Base-by-base conservation (phyloP, 2,888 invertebrate genomes). In the Itoplectis maculator region DNA sequence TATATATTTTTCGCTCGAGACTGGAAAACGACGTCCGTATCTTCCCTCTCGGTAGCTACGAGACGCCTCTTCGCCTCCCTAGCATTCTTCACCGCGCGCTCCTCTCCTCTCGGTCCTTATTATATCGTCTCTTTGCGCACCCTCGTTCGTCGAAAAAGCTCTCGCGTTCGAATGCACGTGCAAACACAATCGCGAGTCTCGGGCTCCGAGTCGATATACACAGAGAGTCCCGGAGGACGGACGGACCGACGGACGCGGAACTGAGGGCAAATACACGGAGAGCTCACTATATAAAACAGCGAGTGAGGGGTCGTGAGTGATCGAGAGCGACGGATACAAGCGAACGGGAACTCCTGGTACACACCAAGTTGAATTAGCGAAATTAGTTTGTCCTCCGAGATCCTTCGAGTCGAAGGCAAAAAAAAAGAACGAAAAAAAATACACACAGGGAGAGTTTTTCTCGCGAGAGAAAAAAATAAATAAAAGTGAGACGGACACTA, bases 371-470 rank as follows among this genome's bases (percentile, higher is more conserved):
- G 86, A 88, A 89, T 89, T 89, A 88, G 85, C 86, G 86, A 88
- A 89, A 89, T 90, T 89, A 89, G 87, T 88, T 89, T 88, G 86
- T 86, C 82, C 81, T 82, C 79, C 54, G 81, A 76, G 86, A 65
- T 76, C 56, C 79, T 85, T 81, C 56, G 65, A 81, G 70, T 66
- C 61, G 42, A 73, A 69, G 74, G 66, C 73, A 51, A 51, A 37
- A 47, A 56, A 63, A 47, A 80, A 56, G 66, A 47, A 40, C 11
- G 61, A 68, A 49, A 51, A 74, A 29, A 5, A 29, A 29, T 3
- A 72, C 61, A 29, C 20, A 49, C 23, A 54, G 54, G 8, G 37
- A 61, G 37, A 51, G 68, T 23, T 29, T 29, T 5, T 29, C 29
- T 45, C 18, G 47, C 7, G 29, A 40, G 51, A 68, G 70, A 63